phyloP scores from a whole-genome alignment of 2,797 vertebrate genomes.

The Microctenopoma steveboyesi region DNA sequence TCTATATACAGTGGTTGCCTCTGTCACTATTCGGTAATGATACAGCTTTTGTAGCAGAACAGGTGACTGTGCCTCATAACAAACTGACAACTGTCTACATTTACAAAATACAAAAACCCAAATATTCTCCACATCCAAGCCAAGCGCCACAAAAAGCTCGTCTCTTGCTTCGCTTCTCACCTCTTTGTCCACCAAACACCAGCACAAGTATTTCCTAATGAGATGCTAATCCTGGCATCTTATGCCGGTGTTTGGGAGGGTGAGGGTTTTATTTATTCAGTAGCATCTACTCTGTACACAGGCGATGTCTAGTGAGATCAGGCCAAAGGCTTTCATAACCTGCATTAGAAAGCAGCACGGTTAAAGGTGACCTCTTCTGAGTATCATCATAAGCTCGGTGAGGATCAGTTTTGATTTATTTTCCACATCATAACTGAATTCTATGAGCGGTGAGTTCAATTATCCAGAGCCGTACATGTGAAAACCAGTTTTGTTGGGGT shows the following conservation, averaged over 20 bases:
- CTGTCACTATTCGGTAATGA: slow-evolving; percentile 20
- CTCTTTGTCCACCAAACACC: slow-evolving; percentile 66
- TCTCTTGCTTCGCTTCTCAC: slow-evolving; percentile 48
- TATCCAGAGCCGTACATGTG: slow-evolving; percentile 28
- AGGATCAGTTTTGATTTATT: slow-evolving; percentile 59
- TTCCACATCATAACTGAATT: slow-evolving; percentile 54
- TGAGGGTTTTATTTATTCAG: slow-evolving; percentile 80
- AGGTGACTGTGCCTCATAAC: slow-evolving; percentile 33
- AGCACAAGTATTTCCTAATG: slow-evolving; percentile 67
- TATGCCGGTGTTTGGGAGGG: slow-evolving; percentile 70
- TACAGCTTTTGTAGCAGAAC: slow-evolving; percentile 26
- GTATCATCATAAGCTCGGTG: slow-evolving; percentile 60
- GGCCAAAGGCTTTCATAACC: slow-evolving; percentile 59
- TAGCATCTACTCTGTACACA: slow-evolving; percentile 73
- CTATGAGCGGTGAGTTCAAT: slow-evolving; percentile 47
- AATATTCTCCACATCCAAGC: slow-evolving; percentile 49
- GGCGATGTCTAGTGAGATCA: slow-evolving; percentile 74
- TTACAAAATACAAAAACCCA: slow-evolving; percentile 44
- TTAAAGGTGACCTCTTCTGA: slow-evolving; percentile 79
- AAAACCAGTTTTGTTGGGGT: slow-evolving; percentile 23
- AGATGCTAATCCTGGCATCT: slow-evolving; percentile 80
- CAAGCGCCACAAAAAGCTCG: slow-evolving; percentile 26
- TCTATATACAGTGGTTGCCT: slow-evolving; percentile 6
- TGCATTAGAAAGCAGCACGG: slow-evolving; percentile 64
- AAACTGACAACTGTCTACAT: slow-evolving; percentile 34